Percentiles rank a stretch among this genome's conserved stretches.
These are phyloP conservation scores for Ophion ventricosus DNA, from an alignment of 2,888 invertebrate genomes.

Conservation along the genomic window DNA sequence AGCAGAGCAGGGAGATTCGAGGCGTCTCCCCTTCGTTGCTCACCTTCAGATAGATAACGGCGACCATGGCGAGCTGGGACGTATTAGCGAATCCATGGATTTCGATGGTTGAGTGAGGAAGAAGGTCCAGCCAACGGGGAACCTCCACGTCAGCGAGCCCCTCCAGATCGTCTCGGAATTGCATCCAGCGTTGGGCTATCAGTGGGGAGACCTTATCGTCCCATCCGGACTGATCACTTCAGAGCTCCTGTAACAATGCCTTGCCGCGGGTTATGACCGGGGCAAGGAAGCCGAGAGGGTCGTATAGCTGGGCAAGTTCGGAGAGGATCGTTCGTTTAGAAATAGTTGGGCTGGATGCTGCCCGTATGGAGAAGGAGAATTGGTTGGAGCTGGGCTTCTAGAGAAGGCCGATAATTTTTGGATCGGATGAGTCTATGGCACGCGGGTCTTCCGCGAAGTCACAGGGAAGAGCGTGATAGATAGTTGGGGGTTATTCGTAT, in stretches of 20 bases:
- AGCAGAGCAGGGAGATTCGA: slow-evolving; percentile 17
- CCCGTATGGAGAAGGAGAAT: background rate
- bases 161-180: background rate
- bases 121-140: slow-evolving; percentile 35
- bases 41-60: slow-evolving; percentile 26
- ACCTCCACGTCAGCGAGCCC: background rate
- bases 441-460: too few species aligned
- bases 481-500: background rate
- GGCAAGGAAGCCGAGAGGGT: slow-evolving; percentile 12
- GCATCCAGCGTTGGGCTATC: background rate
- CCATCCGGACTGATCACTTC: background rate
- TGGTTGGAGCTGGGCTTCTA: background rate
- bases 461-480: background rate
- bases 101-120: slow-evolving; percentile 1
- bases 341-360: background rate
- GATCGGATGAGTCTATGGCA: too few species aligned
- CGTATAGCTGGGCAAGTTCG: slow-evolving; percentile 2
- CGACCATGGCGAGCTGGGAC: slow-evolving; percentile 40
- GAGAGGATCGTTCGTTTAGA: slow-evolving; percentile 9
- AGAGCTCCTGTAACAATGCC: slow-evolving; percentile 1
- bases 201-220: background rate
- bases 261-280: background rate
- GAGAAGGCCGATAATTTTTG: background rate
- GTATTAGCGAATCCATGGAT: slow-evolving; percentile 57
- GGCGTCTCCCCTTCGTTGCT: background rate